phyloP scores from a whole-genome alignment of 2,797 vertebrate genomes.

The Spatula versicolor region DNA sequence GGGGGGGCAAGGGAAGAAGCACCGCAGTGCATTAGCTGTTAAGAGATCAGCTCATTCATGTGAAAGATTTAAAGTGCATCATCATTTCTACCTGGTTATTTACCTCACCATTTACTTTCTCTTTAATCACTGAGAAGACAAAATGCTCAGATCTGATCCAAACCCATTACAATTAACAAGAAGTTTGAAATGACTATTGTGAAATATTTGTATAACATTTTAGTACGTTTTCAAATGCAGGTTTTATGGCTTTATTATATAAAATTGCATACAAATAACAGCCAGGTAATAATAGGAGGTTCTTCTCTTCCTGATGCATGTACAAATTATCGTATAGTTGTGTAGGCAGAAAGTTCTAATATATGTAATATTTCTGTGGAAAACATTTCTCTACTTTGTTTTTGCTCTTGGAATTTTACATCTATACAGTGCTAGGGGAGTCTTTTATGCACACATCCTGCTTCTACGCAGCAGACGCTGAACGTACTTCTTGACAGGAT shows the following conservation, averaged over 20 bases:
- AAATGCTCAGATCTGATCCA: background rate
- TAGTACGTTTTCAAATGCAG: background rate
- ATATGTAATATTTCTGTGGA: background rate
- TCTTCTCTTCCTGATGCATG: background rate
- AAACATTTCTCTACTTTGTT: background rate
- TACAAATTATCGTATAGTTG: background rate
- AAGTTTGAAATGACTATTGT: background rate
- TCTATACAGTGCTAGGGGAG: background rate
- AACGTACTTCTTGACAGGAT: background rate
- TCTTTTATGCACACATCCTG: background rate
- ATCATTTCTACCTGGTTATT: slow-evolving; percentile 63
- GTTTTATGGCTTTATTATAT: background rate
- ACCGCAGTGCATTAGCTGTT: slow-evolving; percentile 54
- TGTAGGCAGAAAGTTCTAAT: background rate
- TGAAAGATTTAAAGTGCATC: slow-evolving; percentile 59
- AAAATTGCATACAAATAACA: background rate
- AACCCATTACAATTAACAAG: background rate
- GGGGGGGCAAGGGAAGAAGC: background rate
- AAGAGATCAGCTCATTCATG: slow-evolving; percentile 66
- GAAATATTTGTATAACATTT: background rate
- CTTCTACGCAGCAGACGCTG: background rate
- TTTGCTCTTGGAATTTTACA: background rate
- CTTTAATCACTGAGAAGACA: background rate
- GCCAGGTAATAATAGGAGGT: background rate
- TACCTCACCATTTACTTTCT: background rate